These are phyloP conservation scores for Drosophila ustulata DNA, from an alignment of 2,888 invertebrate species.

Conservation along the genomic window DNA sequence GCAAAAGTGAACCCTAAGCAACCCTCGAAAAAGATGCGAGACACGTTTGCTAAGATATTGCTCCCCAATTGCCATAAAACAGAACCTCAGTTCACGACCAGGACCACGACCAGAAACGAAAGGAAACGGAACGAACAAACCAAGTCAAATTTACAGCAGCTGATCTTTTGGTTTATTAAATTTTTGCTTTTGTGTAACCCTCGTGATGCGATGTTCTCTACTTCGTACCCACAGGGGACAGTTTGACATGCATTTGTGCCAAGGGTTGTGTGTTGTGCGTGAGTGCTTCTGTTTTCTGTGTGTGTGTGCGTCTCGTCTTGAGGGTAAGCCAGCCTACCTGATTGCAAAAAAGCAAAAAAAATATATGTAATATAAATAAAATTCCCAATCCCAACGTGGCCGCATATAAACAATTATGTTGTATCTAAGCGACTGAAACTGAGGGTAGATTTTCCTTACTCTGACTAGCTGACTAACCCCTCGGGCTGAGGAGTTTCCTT, in stretches of 20 bases:
- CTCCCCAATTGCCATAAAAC: constrained; percentile 70
- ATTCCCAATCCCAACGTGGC: constrained; percentile 34
- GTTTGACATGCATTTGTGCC: constrained; percentile 60
- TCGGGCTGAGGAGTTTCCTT: constrained; percentile 14
- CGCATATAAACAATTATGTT: constrained; percentile 71
- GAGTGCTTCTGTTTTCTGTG: constrained; percentile 12
- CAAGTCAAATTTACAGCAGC: constrained; percentile 65
- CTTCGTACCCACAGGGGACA: constrained; percentile 66
- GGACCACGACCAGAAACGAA: not conserved
- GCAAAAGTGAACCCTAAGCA: constrained; percentile 30
- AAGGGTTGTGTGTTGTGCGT: constrained; percentile 49
- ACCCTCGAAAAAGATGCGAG: constrained; percentile 43
- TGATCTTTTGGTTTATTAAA: constrained; percentile 74
- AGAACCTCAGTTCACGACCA: constrained; percentile 24
- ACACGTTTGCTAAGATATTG: constrained; percentile 58
- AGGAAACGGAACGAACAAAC: not conserved
- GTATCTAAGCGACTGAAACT: constrained; percentile 31
- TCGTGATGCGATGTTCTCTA: constrained; percentile 25
- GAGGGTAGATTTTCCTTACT: constrained; percentile 47
- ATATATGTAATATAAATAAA: constrained; percentile 7
- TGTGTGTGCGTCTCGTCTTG: constrained; percentile 25
- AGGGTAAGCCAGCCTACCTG: constrained; percentile 62
- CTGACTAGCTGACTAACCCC: constrained; percentile 14
- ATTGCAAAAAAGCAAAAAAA: constrained; percentile 51
- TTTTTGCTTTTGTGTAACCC: constrained; percentile 57